Conservation (phyloP, 2,888 invertebrate species). For the Drosophila recens region DNA sequence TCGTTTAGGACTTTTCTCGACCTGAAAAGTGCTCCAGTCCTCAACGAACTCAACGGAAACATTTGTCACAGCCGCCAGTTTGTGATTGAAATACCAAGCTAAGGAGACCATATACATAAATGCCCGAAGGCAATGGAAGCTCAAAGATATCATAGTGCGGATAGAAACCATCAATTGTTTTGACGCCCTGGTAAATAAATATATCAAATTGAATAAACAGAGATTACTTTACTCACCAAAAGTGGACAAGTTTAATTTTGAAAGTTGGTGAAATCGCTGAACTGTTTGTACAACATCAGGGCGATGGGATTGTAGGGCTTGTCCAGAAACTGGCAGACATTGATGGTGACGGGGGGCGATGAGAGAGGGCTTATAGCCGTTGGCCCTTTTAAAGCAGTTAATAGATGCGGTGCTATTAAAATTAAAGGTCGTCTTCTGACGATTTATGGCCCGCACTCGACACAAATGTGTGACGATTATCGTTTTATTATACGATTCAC, state of each 20-base stretch:
- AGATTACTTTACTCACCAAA: background rate
- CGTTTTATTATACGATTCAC: conserved; percentile 2
- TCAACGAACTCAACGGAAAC: background rate
- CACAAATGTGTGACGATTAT: conserved; percentile 4
- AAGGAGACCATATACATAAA: background rate
- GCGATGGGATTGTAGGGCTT: background rate
- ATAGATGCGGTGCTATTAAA: background rate
- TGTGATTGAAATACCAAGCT: conserved; percentile 1
- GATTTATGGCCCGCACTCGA: background rate
- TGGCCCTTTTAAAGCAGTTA: background rate
- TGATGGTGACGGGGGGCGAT: background rate
- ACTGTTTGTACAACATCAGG: background rate
- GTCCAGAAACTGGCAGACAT: background rate
- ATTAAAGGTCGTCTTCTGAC: background rate
- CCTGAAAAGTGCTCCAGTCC: background rate
- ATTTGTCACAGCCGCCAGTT: background rate
- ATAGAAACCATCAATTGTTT: background rate
- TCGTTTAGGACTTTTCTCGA: background rate
- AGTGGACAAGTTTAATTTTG: conserved; percentile 1
- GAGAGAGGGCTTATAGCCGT: background rate
- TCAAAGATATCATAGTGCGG: background rate
- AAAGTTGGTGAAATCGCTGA: background rate
- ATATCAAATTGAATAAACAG: background rate
- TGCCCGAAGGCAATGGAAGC: background rate
- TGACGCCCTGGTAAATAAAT: background rate